Evolutionary conservation across 2,888 invertebrate species (phyloP).

Genomic region (Uropetala carovei): DNA sequence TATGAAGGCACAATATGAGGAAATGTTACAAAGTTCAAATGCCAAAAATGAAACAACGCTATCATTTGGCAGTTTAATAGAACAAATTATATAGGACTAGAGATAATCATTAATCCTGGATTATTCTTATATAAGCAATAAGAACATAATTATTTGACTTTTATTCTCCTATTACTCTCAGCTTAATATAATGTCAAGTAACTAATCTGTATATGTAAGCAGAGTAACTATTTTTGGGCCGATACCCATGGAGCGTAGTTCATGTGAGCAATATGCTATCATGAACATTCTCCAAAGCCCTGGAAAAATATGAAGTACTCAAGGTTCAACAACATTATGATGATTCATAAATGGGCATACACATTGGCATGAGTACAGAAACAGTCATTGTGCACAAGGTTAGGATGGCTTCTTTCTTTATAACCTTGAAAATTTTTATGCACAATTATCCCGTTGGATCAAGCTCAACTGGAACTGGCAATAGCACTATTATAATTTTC

Average conservation of each 20-base stretch:
- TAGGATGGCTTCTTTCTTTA: neutral
- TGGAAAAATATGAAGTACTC: neutral
- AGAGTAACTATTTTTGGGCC: neutral
- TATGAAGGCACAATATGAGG: neutral
- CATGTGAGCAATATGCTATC: neutral
- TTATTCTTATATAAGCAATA: slow-evolving; percentile 5
- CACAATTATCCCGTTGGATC: slow-evolving; percentile 7
- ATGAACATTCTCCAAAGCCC: neutral
- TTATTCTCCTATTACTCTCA: neutral
- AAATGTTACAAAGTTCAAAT: slow-evolving; percentile 4
- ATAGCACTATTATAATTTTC: neutral
- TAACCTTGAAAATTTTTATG: neutral
- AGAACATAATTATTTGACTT: slow-evolving; percentile 14
- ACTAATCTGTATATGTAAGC: neutral
- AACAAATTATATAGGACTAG: slow-evolving; percentile 24
- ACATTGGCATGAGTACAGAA: neutral
- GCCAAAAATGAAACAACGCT: slow-evolving; percentile 10
- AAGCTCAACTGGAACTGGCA: neutral
- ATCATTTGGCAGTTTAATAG: slow-evolving; percentile 24
- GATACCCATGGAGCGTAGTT: neutral
- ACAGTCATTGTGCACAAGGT: neutral
- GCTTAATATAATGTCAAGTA: neutral
- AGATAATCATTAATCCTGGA: slow-evolving; percentile 27
- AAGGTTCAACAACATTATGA: neutral
- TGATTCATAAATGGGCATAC: neutral